Conservation (phyloP, 2,888 invertebrate species). For the Diarsia dahlii region DNA sequence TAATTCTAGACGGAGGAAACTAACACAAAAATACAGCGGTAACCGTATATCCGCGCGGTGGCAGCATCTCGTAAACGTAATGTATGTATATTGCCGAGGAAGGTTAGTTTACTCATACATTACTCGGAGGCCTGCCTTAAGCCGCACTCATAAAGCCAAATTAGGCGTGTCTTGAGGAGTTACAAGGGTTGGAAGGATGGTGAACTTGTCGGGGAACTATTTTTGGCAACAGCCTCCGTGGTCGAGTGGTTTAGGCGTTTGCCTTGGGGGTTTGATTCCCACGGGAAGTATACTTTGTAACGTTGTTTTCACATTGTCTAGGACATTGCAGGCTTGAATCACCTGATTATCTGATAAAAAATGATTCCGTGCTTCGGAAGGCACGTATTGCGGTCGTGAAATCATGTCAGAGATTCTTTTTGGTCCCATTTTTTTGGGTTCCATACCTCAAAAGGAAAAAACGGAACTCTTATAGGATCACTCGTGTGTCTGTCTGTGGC, state of each 20-base stretch:
- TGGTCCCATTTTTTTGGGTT: neutral
- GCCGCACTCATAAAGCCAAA: constrained; percentile 85
- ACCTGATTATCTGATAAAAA: too few species aligned
- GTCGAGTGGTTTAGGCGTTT: too few species aligned
- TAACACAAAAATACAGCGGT: constrained; percentile 57
- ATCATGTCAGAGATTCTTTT: too few species aligned
- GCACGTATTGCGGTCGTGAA: too few species aligned
- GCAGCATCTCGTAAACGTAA: constrained; percentile 67
- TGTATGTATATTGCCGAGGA: constrained; percentile 70
- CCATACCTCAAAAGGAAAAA: too few species aligned
- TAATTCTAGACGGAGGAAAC: constrained; percentile 29
- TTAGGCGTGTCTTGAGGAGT: constrained; percentile 79
- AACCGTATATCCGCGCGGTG: constrained; percentile 37
- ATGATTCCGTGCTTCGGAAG: too few species aligned
- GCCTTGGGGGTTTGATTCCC: too few species aligned
- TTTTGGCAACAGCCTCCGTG: neutral
- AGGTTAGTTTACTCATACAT: constrained; percentile 79
- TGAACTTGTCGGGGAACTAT: constrained; percentile 26
- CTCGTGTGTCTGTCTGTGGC: too few species aligned
- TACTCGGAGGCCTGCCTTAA: constrained; percentile 72
- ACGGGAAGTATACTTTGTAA: too few species aligned
- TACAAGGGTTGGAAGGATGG: constrained; percentile 57
- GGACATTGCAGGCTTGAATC: too few species aligned
- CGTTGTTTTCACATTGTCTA: too few species aligned
- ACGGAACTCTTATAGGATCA: too few species aligned